Evolutionary conservation across 2,888 invertebrate species (phyloP).

Genomic region (Geophilus truncorum): DNA sequence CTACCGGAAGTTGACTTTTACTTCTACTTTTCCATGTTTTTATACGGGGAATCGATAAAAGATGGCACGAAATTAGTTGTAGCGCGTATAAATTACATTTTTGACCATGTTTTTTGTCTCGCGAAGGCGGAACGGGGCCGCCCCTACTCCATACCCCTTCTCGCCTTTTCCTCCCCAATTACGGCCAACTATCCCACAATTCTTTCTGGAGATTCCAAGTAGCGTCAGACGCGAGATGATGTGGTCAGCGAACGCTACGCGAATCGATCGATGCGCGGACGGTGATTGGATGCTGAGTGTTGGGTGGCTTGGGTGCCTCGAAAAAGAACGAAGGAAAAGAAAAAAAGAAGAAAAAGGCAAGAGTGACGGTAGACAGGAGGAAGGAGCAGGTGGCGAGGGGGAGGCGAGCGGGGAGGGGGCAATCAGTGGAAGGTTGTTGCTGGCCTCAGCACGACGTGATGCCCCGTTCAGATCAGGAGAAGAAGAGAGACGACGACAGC

Average conservation of each 20-base stretch:
- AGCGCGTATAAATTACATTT: no score
- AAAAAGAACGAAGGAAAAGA: not conserved
- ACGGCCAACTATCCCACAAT: no score
- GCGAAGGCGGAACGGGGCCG: no score
- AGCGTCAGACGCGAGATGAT: not conserved
- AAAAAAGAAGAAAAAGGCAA: not conserved
- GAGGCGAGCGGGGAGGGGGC: not conserved
- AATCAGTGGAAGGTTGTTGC: conserved; percentile 2
- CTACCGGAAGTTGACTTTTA: no score
- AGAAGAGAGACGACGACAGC: not conserved
- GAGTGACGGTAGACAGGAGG: not conserved
- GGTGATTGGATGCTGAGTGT: not conserved
- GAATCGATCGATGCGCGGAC: not conserved
- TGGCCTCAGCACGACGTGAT: conserved; percentile 11
- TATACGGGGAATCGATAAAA: no score
- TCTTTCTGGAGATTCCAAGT: no score
- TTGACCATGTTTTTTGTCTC: no score
- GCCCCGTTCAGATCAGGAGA: not conserved
- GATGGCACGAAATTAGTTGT: no score
- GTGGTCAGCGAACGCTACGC: not conserved
- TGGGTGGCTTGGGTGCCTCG: no score
- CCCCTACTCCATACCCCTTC: no score
- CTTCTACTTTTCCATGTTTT: no score
- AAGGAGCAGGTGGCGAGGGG: not conserved
- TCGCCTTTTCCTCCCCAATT: no score